Conservation (phyloP, 2,113 vertebrate species). For the Leucoraja erinaceus region DNA sequence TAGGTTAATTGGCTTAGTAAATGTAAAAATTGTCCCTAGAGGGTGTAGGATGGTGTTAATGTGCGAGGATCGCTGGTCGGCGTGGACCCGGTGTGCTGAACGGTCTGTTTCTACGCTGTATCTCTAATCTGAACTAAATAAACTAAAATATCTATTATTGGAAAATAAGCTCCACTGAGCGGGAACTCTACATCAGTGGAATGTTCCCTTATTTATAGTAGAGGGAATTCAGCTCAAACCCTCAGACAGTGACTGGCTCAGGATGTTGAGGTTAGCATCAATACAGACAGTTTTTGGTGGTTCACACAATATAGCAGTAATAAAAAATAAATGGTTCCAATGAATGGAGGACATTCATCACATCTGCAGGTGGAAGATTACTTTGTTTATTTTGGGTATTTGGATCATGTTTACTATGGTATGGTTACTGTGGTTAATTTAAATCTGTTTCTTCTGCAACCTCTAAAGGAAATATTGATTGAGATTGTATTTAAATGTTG, state of each 20-base stretch:
- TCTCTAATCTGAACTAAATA: too few species aligned
- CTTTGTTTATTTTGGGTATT: constrained; percentile 6
- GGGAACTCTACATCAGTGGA: background rate
- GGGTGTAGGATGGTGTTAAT: too few species aligned
- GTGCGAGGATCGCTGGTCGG: too few species aligned
- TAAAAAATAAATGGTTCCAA: background rate
- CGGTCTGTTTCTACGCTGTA: too few species aligned
- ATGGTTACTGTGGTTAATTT: background rate
- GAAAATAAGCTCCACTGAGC: background rate
- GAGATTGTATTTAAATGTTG: background rate
- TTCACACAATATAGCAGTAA: background rate
- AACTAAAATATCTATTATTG: background rate
- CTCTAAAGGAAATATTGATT: constrained; percentile 13
- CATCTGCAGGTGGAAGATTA: background rate
- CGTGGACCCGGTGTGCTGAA: too few species aligned
- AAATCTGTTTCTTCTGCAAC: constrained; percentile 8
- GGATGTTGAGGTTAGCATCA: background rate
- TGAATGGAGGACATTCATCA: constrained; percentile 31
- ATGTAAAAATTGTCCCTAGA: too few species aligned
- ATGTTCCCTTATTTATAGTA: constrained; percentile 17
- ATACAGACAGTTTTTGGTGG: background rate
- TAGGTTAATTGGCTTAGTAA: too few species aligned
- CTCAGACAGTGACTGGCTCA: background rate
- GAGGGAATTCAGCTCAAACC: background rate
- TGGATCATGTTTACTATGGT: background rate